phyloP scores from a whole-genome alignment of 2,888 invertebrate species.

The Troides oblongomaculatus region DNA sequence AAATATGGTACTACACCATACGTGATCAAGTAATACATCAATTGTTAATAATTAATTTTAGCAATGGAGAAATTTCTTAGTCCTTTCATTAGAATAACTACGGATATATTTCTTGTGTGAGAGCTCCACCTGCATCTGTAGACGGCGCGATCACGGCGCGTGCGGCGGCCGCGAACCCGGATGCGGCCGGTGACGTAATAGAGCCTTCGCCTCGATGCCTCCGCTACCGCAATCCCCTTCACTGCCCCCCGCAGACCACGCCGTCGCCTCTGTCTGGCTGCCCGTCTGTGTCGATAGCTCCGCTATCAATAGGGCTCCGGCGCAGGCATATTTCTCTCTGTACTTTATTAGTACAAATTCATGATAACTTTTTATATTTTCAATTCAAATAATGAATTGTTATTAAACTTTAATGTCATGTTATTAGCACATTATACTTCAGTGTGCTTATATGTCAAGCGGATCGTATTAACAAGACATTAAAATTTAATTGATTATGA shows the following conservation, averaged over 20 bases:
- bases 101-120: constrained; percentile 23
- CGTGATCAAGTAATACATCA: too few relatives aligned
- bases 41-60: not conserved
- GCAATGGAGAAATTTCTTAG: not conserved
- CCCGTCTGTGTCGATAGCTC: constrained; percentile 60
- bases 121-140: constrained; percentile 42
- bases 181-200: constrained; percentile 72
- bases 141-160: constrained; percentile 36
- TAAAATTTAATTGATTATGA: too few relatives aligned
- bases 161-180: constrained; percentile 78
- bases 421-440: too few relatives aligned
- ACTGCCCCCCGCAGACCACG: constrained; percentile 31
- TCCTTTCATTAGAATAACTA: not conserved
- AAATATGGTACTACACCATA: too few relatives aligned
- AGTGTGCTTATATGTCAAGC: too few relatives aligned
- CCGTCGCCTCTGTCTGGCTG: constrained; percentile 58
- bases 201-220: constrained; percentile 53
- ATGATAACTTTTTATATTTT: not conserved
- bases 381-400: not conserved
- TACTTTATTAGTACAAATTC: not conserved
- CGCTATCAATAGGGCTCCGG: constrained; percentile 45
- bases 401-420: too few relatives aligned
- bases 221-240: constrained; percentile 32
- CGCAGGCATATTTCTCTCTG: constrained; percentile 13
- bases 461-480: too few relatives aligned